Evolutionary conservation across 2,888 invertebrate genomes (phyloP), one percentile per base, ranked within the genome.

Genomic region (Nemotelus nigrinus): DNA sequence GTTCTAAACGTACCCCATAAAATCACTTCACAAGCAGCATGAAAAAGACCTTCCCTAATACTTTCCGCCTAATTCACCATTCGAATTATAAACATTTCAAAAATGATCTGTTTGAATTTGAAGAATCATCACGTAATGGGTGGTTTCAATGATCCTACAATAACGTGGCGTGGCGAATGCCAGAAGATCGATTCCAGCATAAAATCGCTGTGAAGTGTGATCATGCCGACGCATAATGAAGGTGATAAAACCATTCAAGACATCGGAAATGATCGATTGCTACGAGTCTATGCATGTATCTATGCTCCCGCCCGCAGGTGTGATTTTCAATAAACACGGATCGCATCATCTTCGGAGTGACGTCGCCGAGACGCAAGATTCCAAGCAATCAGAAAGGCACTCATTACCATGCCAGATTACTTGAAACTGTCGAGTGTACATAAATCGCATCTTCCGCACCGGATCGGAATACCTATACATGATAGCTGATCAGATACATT

Each of bases 221-320:
- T 63, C 74, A 50, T 74, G 74, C 60, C 74, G 63, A 47, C 60
- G 74, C 74, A 74, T 74, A 74, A 74, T 74, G 60, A 60, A 48
- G 72, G 72, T 58, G 63, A 60, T 60, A 60, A 63, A 63, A 43
- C 58, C 48, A 68, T 68, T 68, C 39, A 63, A 43, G 25, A 25
- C 57, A 57, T 25, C 25, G 10, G 45, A 65, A 74, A 63, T 74
- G 74, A 74, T 74, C 63, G 74, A 74, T 74, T 25, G 41, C 39
- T 47, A 25, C 39, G n/a, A 48, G 63, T 63, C 25, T 65, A 43
- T 57, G 57, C 53, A 53, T 53, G 53, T 53, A 53, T 8, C 10
- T 6, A 8, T 10, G 53, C 10, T 65, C 74, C 74, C 60, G 45
- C 58, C 58, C 60, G 74, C 74, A 74, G 74, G 74, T 74, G 74